Evolutionary conservation across 2,888 invertebrate genomes (phyloP).

Genomic region (Plagiodera versicolora): DNA sequence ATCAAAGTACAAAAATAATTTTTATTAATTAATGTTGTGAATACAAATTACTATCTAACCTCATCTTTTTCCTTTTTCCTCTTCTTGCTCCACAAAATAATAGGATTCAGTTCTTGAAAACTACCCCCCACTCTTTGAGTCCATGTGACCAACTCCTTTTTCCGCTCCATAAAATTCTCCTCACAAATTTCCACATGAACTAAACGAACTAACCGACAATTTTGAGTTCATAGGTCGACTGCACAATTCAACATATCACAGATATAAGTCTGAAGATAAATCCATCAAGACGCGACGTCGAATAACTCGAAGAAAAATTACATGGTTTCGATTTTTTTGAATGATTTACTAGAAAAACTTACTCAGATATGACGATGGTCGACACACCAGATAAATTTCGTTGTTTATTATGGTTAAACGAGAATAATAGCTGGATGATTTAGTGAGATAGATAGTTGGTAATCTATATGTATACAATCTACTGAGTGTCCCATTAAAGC

Average conservation of each 20-base stretch:
- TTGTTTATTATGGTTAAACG: background rate
- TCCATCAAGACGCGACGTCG: too few relatives aligned
- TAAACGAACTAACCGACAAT: too few relatives aligned
- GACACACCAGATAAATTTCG: background rate
- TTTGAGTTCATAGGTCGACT: too few relatives aligned
- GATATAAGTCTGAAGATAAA: background rate
- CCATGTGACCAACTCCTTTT: slow-evolving; percentile 26
- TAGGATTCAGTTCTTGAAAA: slow-evolving; percentile 46
- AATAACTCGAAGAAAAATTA: too few relatives aligned
- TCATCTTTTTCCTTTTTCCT: slow-evolving; percentile 31
- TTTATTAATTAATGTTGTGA: too few relatives aligned
- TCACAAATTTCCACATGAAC: too few relatives aligned
- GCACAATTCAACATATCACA: background rate
- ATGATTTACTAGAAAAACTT: too few relatives aligned
- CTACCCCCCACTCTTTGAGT: slow-evolving; percentile 40
- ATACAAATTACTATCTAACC: too few relatives aligned
- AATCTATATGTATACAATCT: too few relatives aligned
- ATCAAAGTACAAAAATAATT: too few relatives aligned
- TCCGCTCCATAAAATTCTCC: slow-evolving; percentile 17
- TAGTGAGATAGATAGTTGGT: background rate
- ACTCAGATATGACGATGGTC: background rate
- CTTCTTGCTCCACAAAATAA: slow-evolving; percentile 38
- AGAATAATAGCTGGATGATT: background rate
- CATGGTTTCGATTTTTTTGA: too few relatives aligned
- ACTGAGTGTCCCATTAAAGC: too few relatives aligned